Percentiles rank a stretch among this genome's conserved stretches.
phyloP scores from a whole-genome alignment of 2,797 vertebrate species.

The Leuciscus waleckii region DNA sequence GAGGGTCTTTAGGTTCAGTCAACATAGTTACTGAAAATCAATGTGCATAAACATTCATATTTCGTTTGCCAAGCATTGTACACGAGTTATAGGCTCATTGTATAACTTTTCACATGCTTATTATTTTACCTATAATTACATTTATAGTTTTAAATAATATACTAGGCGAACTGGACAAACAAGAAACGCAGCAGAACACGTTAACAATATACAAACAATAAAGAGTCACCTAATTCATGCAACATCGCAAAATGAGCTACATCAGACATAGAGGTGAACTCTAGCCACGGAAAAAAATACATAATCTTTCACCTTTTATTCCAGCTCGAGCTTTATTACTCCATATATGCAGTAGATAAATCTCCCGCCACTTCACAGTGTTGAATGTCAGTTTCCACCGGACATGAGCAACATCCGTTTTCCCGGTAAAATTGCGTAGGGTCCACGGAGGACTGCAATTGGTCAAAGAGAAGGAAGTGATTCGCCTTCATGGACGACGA shows the following conservation, averaged over 20 bases:
- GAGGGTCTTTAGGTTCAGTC: neutral
- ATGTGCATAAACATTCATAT: neutral
- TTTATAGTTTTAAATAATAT: neutral
- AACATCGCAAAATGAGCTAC: too few species aligned
- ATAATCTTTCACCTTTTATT: conserved; percentile 36
- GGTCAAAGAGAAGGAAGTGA: conserved; percentile 43
- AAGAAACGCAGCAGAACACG: conserved; percentile 10
- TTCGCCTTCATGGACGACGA: neutral
- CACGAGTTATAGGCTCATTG: neutral
- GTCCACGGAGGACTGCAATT: conserved; percentile 36
- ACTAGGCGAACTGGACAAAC: neutral
- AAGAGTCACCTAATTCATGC: neutral
- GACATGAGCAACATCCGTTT: conserved; percentile 60
- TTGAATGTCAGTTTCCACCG: conserved; percentile 64
- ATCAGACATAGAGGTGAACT: neutral
- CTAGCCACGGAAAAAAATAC: neutral
- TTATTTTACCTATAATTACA: neutral
- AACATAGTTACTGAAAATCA: neutral
- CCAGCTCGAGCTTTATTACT: conserved; percentile 4
- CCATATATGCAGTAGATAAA: conserved; percentile 43
- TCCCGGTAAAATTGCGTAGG: conserved; percentile 53
- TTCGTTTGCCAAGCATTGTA: neutral
- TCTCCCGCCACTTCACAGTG: conserved; percentile 75
- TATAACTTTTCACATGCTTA: neutral
- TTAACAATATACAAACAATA: conserved; percentile 16